Percentiles rank a stretch among this genome's conserved stretches.
These are phyloP conservation scores for Agelas oroides DNA, from an alignment of 37 sponge, comb jelly and placozoan species.

Conservation along the genomic window DNA sequence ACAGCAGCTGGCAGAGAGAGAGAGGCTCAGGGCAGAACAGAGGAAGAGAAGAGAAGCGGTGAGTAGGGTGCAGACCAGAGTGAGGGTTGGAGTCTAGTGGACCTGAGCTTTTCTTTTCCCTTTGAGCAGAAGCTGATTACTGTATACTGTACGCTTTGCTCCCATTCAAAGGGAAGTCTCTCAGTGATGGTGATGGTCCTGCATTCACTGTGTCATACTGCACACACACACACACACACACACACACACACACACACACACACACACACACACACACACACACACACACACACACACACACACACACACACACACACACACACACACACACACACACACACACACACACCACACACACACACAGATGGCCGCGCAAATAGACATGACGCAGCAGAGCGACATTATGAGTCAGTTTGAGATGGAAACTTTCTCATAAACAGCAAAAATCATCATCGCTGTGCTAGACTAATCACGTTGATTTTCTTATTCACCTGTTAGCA, in stretches of 20 bases:
- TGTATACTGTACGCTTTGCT: too few relatives aligned
- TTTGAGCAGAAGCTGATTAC: not conserved
- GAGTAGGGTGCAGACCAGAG: slow-evolving; percentile 11
- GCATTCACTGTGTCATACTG: too few relatives aligned
- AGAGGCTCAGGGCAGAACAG: slow-evolving; percentile 53
- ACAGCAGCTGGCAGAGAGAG: slow-evolving; percentile 8
- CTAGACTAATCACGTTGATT: too few relatives aligned
- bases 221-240: slow-evolving; percentile 34
- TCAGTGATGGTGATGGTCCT: too few relatives aligned
- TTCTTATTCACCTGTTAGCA: too few relatives aligned
- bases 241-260: slow-evolving; percentile 49
- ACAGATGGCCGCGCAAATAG: slow-evolving; percentile 28
- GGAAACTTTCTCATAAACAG: slow-evolving; percentile 26
- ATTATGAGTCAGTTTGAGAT: slow-evolving; percentile 79
- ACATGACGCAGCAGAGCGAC: slow-evolving; percentile 81
- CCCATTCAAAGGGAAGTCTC: too few relatives aligned
- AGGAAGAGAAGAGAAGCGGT: slow-evolving; percentile 54
- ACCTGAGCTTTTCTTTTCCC: not conserved
- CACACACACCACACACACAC: not conserved
- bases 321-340: slow-evolving; percentile 42
- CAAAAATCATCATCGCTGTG: too few relatives aligned
- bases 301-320: slow-evolving; percentile 56
- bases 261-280: not conserved
- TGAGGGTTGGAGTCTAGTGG: not conserved
- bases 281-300: not conserved